These are phyloP conservation scores for Mormoops blainvillei DNA, from an alignment of 2,113 vertebrate species.

Conservation along the genomic window DNA sequence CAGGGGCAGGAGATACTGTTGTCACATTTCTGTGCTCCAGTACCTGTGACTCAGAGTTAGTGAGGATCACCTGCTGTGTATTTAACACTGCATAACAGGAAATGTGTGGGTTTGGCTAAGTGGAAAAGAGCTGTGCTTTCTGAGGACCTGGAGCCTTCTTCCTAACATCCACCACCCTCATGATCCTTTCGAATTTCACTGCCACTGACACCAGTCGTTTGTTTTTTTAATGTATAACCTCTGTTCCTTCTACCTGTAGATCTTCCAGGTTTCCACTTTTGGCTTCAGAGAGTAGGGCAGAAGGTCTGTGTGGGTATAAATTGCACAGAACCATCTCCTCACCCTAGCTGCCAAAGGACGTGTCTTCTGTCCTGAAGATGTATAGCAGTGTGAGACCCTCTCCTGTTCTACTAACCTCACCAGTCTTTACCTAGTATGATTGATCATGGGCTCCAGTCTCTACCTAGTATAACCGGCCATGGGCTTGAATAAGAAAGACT, in stretches of 20 bases:
- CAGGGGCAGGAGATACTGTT: neutral
- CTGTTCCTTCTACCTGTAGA: neutral
- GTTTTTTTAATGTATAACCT: neutral
- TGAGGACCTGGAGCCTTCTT: neutral
- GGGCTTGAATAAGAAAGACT: neutral
- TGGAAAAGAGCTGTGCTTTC: neutral
- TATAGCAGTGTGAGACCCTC: neutral
- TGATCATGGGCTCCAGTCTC: neutral
- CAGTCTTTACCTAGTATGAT: neutral
- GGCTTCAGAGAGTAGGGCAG: neutral
- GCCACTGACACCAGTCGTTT: neutral
- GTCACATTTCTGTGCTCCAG: neutral
- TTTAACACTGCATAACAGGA: neutral
- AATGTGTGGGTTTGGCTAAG: neutral
- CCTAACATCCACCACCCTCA: neutral
- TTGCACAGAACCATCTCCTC: neutral
- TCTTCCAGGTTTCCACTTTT: neutral
- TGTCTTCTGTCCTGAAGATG: neutral
- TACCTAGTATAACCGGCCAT: too few species aligned
- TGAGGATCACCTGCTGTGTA: neutral
- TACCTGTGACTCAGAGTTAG: neutral
- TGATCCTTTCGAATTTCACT: neutral
- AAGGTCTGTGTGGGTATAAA: neutral
- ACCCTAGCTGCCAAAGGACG: neutral
- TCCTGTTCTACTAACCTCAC: neutral